Evolutionary conservation across 2,113 vertebrate species (phyloP), one percentile per base, ranked within the genome.

Genomic region (Eurystomus gularis): DNA sequence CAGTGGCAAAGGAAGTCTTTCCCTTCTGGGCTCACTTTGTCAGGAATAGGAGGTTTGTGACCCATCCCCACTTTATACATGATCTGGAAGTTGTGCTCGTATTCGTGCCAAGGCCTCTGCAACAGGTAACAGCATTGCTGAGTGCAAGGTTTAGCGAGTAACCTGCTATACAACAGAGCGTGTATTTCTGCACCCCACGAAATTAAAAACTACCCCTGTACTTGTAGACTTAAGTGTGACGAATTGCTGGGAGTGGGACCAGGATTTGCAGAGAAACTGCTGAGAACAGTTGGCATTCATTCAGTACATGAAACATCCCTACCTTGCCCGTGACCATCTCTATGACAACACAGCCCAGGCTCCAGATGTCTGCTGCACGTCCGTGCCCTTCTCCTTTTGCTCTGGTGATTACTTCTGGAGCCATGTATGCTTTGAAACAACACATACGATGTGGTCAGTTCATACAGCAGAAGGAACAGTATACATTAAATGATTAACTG

Each of bases 21-120:
- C 42, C 99, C 99, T 97, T 99, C 99, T 2, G 98, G 99, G 97
- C 99, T 99, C 95, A 99, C 96, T 94, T 99, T 98, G 94, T 99
- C 99, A 2, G 99, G 99, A 95, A 99, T 98, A 8, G 99, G 99
- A 4, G 99, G 99, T 94, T 99, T 99, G 89, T 99, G 99, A 65
- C 99, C 99, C 99, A 99, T 99, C 23, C 99, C 99, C 92, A 99
- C 99, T 98, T 98, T 99, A 96, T 99, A 99, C 99, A 99, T 99
- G 80, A 99, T 99, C 98, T 99, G 99, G 96, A 99, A 99, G 98
- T 99, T 99, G 98, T 99, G 99, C 93, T 99, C 99, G 8, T 99
- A 99, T 92, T 99, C 99, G 19, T 99, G 99, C 99, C 99, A 99
- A 6, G 99, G 99, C 91, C 99, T 98, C 99, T 99, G 97, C 73